Evolutionary conservation across 2,113 vertebrate species (phyloP).

Genomic region (Protomyctophum bolini): DNA sequence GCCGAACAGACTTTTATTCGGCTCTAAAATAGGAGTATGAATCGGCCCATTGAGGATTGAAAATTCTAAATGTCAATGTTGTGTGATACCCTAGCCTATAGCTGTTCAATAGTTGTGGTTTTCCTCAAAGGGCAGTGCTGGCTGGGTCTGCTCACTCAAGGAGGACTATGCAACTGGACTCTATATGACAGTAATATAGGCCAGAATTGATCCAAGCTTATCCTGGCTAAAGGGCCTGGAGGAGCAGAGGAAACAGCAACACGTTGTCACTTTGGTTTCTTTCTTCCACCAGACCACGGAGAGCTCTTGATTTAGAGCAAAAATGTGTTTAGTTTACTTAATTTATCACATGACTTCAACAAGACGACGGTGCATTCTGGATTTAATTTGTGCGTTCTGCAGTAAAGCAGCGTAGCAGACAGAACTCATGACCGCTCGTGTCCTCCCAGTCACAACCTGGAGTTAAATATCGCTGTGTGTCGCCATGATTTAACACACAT

Average conservation of each 20-base stretch:
- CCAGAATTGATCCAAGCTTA: slow-evolving; percentile 24
- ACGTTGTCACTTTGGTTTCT: slow-evolving; percentile 5
- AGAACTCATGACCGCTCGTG: slow-evolving; percentile 27
- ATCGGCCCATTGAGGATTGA: no score
- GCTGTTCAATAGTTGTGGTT: slow-evolving; percentile 25
- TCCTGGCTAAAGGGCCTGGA: slow-evolving; percentile 12
- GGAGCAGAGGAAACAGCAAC: slow-evolving; percentile 40
- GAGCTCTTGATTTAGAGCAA: slow-evolving; percentile 37
- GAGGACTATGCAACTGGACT: slow-evolving; percentile 36
- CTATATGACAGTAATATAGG: slow-evolving; percentile 24
- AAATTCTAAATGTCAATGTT: no score
- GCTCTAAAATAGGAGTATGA: no score
- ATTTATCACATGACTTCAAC: slow-evolving; percentile 36
- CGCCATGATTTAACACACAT: background rate
- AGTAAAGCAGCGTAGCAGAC: slow-evolving; percentile 14
- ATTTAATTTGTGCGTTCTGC: slow-evolving; percentile 55
- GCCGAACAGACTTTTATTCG: no score
- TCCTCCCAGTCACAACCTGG: slow-evolving; percentile 5
- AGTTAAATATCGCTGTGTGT: background rate
- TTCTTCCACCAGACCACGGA: no score
- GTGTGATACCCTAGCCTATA: no score
- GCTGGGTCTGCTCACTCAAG: slow-evolving; percentile 27
- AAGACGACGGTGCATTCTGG: slow-evolving; percentile 58
- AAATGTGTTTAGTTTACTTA: slow-evolving; percentile 11
- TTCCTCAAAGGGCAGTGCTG: slow-evolving; percentile 19